Evolutionary conservation across 2,113 vertebrate genomes (phyloP), one percentile per base, ranked within the genome.

Genomic region (Cinclus cinclus): DNA sequence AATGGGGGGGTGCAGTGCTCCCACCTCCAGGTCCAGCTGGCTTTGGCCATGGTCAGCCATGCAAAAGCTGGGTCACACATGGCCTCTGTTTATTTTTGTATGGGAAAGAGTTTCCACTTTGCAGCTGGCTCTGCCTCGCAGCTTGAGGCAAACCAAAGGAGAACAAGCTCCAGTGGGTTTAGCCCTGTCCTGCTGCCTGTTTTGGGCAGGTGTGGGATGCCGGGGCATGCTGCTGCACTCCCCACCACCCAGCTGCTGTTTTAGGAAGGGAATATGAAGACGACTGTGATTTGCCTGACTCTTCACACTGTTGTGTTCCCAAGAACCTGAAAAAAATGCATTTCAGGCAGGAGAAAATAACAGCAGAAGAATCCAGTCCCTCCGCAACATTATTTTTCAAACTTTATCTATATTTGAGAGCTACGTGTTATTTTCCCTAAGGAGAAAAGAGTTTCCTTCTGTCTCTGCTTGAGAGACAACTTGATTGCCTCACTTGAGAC

Each of bases 401-500:
- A 90, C 79, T 88, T 87, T 69, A 83, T 92, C 84, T 93, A 25
- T 96, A 77, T 95, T 92, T 90, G 76, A 86, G 64, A 81, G 56
- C 71, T 93, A 47, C 2, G 0, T 59, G 64, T 63, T 94, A n/a
- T 95, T 96, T 93, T 94, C 88, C 94, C 90, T 80, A 64, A 91
- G 88, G 89, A 86, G 47, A 97, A 90, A 83, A 94, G 83, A 78
- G 71, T 95, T 95, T 90, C 75, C 82, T 88, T 91, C 94, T 11
- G 1, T 88, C 70, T 94, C 63, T 85, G 79, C 79, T 88, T 83
- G 93, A 94, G 90, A 97, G 90, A 94, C 88, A 94, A 42, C 93
- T 94, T 93, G 94, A 96, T 96, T 96, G 88, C 88, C 77, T 96
- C 85, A 78, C 93, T 90, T 90, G 93, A 94, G 94, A 90, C 76